These are phyloP conservation scores for Mercenaria mercenaria DNA, from an alignment of 1,140 invertebrate genomes.

Conservation along the genomic window DNA sequence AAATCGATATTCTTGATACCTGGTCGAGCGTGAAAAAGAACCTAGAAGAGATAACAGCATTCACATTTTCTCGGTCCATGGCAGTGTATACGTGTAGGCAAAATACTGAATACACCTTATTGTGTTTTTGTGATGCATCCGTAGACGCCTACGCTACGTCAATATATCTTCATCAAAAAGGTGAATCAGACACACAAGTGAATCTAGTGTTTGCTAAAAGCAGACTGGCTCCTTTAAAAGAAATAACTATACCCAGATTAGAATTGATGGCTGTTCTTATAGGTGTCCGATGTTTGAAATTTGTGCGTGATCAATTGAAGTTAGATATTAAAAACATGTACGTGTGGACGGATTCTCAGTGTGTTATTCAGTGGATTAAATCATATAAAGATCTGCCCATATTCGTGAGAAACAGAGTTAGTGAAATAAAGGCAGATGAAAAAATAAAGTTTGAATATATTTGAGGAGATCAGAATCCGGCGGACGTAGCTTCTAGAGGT, in stretches of 20 bases:
- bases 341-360: neutral
- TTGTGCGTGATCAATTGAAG: neutral
- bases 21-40: too few relatives aligned
- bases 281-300: neutral
- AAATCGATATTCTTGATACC: too few relatives aligned
- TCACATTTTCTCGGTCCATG: too few relatives aligned
- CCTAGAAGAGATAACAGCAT: too few relatives aligned
- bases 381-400: neutral
- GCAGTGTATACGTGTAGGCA: too few relatives aligned
- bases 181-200: neutral
- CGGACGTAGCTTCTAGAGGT: neutral
- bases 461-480: neutral
- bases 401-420: slow-evolving; percentile 26
- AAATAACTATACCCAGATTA: neutral
- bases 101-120: neutral
- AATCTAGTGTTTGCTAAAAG: slow-evolving; percentile 14
- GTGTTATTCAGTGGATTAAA: slow-evolving; percentile 22
- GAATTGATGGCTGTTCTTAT: neutral
- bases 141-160: neutral
- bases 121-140: slow-evolving; percentile 33
- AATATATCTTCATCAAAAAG: slow-evolving; percentile 6
- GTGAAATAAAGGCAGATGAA: neutral
- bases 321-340: neutral
- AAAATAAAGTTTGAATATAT: slow-evolving; percentile 15
- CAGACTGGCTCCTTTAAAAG: neutral